phyloP scores from a whole-genome alignment of 2,797 vertebrate species.

The Diplodus sargus region DNA sequence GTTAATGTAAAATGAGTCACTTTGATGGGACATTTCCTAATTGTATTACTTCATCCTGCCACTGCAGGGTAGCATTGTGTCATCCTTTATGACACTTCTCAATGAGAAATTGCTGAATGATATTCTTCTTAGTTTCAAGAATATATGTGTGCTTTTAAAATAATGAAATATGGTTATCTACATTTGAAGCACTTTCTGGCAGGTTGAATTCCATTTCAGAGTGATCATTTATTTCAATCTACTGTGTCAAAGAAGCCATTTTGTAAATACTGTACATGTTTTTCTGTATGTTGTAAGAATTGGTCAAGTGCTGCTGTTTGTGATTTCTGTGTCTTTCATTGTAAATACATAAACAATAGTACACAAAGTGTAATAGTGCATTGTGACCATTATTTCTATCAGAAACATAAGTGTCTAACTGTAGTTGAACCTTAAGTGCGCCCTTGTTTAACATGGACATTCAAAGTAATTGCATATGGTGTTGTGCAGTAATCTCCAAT shows the following conservation, averaged over 20 bases:
- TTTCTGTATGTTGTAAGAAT: slow-evolving; percentile 25
- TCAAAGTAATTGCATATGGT: slow-evolving; percentile 28
- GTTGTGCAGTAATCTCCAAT: slow-evolving; percentile 33
- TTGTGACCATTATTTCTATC: slow-evolving; percentile 8
- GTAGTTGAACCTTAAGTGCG: slow-evolving; percentile 37
- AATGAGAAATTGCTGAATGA: slow-evolving; percentile 11
- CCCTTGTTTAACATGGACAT: slow-evolving; percentile 12
- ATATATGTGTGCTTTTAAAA: slow-evolving; percentile 9
- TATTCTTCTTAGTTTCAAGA: not conserved
- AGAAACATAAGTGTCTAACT: slow-evolving; percentile 29
- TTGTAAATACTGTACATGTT: slow-evolving; percentile 58
- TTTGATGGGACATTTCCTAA: slow-evolving; percentile 21
- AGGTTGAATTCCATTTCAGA: slow-evolving; percentile 13
- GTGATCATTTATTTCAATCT: slow-evolving; percentile 1
- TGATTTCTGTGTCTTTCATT: slow-evolving; percentile 24
- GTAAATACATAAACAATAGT: slow-evolving; percentile 25
- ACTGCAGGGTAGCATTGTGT: slow-evolving; percentile 62
- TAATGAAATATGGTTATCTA: not conserved
- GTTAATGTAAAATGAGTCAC: slow-evolving; percentile 18
- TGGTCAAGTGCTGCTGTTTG: slow-evolving; percentile 29
- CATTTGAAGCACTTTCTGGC: slow-evolving; percentile 10
- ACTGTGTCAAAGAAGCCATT: not conserved
- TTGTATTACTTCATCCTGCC: slow-evolving; percentile 55
- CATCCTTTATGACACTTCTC: slow-evolving; percentile 18
- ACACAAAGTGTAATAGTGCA: slow-evolving; percentile 27